These are phyloP conservation scores for Dysdera silvatica DNA, from an alignment of 1,140 invertebrate genomes.

Conservation along the genomic window DNA sequence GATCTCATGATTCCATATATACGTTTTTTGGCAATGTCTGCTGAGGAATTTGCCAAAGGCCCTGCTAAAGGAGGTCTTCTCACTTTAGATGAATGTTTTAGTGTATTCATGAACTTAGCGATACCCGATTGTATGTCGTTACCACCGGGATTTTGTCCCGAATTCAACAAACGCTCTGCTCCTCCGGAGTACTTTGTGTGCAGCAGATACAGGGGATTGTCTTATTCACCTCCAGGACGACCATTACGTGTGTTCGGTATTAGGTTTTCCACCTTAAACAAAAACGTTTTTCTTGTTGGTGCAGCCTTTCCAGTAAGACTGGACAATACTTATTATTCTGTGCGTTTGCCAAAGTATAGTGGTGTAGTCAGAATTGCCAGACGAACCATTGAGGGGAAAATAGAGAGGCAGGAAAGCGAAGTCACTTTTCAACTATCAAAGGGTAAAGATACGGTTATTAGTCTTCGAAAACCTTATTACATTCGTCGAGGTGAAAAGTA, in stretches of 20 bases:
- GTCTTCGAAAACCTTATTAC: conserved; percentile 34
- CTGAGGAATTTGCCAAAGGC: conserved; percentile 35
- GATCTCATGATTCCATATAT: conserved; percentile 26
- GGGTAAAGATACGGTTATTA: conserved; percentile 36
- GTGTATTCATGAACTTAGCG: conserved; percentile 38
- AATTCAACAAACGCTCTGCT: conserved; percentile 14
- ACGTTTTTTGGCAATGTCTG: conserved; percentile 35
- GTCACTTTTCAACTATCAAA: conserved; percentile 27
- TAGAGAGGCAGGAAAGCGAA: conserved; percentile 22
- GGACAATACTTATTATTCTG: conserved; percentile 34
- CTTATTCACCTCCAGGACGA: conserved; percentile 25
- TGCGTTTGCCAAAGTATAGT: conserved; percentile 33
- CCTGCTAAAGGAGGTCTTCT: conserved; percentile 31
- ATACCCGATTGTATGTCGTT: conserved; percentile 33
- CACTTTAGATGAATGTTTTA: conserved; percentile 33
- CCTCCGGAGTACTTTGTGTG: conserved; percentile 35
- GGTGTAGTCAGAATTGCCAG: conserved; percentile 32
- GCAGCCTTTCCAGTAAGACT: conserved; percentile 35
- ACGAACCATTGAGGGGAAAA: conserved; percentile 12
- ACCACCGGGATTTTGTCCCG: conserved; percentile 25
- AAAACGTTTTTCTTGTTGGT: conserved; percentile 35
- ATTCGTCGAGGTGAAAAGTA: conserved; percentile 31
- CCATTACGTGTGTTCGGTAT: conserved; percentile 16
- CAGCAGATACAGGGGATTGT: conserved; percentile 33
- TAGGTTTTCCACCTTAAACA: conserved; percentile 27